A percentile compares a stretch with the other conserved stretches of the same genome.
phyloP scores from a whole-genome alignment of 2,797 vertebrate genomes.

The Lates japonicus region DNA sequence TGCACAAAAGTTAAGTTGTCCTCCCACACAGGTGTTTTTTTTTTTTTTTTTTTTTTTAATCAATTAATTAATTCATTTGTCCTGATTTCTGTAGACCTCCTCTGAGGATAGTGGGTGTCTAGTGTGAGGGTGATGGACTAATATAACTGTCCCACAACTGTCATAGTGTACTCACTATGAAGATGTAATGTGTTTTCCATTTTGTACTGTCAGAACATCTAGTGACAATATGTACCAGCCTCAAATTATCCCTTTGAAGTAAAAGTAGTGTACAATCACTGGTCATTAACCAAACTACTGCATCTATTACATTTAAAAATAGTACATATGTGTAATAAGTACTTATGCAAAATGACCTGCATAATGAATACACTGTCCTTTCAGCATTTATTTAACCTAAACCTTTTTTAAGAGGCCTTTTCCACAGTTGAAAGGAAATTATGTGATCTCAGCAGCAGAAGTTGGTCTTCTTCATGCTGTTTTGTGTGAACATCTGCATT shows the following conservation, averaged over 20 bases:
- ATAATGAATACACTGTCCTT: background rate
- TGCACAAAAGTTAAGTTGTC: background rate
- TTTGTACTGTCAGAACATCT: background rate
- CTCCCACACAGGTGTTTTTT: conserved; percentile 15
- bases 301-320: background rate
- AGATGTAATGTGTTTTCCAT: background rate
- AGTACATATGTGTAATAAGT: no score
- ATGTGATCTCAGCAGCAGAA: no score
- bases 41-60: background rate
- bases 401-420: no score
- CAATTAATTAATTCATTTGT: no score
- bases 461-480: no score
- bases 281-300: background rate
- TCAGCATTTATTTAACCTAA: no score
- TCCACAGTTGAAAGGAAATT: no score
- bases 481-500: no score
- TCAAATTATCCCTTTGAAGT: background rate
- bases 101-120: background rate
- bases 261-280: background rate
- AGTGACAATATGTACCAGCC: background rate
- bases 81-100: background rate
- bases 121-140: background rate
- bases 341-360: no score
- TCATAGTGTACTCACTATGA: no score
- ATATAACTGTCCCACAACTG: background rate